Evolutionary conservation across 2,113 vertebrate genomes (phyloP), one percentile per base, ranked within the genome.

Genomic region (Dicaeum eximium): DNA sequence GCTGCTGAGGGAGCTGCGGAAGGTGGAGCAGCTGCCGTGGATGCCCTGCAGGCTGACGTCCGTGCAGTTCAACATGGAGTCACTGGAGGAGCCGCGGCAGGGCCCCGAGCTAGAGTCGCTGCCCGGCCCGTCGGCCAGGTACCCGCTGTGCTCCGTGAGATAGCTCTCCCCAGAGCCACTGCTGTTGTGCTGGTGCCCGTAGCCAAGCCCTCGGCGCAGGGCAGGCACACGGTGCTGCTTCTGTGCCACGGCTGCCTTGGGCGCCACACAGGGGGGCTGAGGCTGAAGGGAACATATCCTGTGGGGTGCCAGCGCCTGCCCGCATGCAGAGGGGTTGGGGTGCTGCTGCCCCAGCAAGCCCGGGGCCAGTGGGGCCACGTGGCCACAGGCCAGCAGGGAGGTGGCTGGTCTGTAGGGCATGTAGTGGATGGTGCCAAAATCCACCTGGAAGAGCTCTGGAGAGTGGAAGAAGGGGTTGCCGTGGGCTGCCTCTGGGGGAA

Each of bases 51-150:
- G 98, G 80, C 99, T 99, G 90, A 99, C 27, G 1, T 99, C 99
- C 0, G 99, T 99, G 96, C 99, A 99, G 96, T 99, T 99, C 84
- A 99, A 96, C 85, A 99, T 98, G 2, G 99, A 99, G 97, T 99
- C 99, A 51, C 99, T 99, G 86, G 99, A 99, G 50, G 99, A 99
- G 62, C 99, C 99, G 0, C 99, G 99, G 92, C 99, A 99, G 28
- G 99, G 99, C 44, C 99, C 99, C 0, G 99, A 99, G 96, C 99
- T 99, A 93, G 99, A 99, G 97, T 99, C 99, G 1, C 99, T 99
- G 31, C 98, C 99, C 0, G 99, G 99, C 86, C 99, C 99, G 0
- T 99, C 99, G 0, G 99, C 98, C 93, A 99, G 93, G 95, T 99
- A 99, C 56, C 99, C 99, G 1, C 99, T 99, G 95, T 98, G 98